Evolutionary conservation across 2,888 invertebrate genomes (phyloP).

Genomic region (Teleogryllus oceanicus): DNA sequence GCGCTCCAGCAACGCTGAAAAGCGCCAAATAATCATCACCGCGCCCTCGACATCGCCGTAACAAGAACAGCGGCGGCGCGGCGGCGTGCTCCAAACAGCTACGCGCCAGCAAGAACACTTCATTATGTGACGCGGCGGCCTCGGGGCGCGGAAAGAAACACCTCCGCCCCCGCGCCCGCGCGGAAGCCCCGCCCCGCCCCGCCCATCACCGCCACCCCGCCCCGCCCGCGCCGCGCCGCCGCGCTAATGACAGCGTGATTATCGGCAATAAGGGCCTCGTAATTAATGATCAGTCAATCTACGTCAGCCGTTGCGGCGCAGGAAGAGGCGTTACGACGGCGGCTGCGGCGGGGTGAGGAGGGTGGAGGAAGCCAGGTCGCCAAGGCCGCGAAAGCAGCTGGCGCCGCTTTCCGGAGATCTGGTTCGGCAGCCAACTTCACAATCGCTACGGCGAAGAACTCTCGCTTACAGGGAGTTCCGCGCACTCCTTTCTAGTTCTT

Average conservation of each 20-base stretch:
- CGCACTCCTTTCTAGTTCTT: too few species aligned
- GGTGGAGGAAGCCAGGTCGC: not conserved
- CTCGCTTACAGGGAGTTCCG: too few species aligned
- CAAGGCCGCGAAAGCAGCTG: not conserved
- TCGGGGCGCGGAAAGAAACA: constrained; percentile 18
- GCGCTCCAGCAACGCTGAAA: not conserved
- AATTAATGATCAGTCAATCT: constrained; percentile 18
- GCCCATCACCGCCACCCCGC: not conserved
- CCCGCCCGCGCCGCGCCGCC: not conserved
- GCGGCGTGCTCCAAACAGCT: constrained; percentile 1
- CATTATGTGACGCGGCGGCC: constrained; percentile 1
- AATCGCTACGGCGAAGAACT: too few species aligned
- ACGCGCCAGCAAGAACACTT: constrained; percentile 18
- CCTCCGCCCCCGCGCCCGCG: not conserved
- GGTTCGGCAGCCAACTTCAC: too few species aligned
- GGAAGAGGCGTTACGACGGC: not conserved
- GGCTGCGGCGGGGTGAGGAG: not conserved
- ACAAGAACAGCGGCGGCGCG: constrained; percentile 18
- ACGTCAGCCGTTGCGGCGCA: constrained; percentile 1
- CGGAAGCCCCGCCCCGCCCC: not conserved
- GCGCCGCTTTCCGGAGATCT: not conserved
- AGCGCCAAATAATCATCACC: constrained; percentile 18
- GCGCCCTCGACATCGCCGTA: constrained; percentile 18
- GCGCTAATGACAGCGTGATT: constrained; percentile 18
- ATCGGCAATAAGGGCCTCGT: constrained; percentile 18